These are phyloP conservation scores for Aegithalos caudatus DNA, from an alignment of 2,113 vertebrate genomes.

Conservation along the genomic window DNA sequence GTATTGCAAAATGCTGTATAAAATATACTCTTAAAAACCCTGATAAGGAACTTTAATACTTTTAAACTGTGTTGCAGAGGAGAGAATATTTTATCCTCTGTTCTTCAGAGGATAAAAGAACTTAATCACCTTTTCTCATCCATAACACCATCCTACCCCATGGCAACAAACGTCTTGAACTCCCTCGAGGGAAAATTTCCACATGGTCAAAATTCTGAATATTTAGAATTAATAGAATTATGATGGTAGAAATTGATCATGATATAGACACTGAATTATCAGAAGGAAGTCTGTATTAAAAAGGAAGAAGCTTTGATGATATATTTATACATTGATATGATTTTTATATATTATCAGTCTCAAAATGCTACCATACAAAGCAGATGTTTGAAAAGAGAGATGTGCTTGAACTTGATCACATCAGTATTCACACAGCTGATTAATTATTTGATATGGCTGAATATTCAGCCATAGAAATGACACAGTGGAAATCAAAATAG, in stretches of 20 bases:
- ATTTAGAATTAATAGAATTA: not conserved
- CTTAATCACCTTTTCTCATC: conserved; percentile 16
- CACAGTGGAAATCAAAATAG: not conserved
- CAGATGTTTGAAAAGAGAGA: not conserved
- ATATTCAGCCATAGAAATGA: not conserved
- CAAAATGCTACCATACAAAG: not conserved
- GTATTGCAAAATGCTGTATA: not conserved
- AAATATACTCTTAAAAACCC: not conserved
- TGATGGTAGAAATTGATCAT: not conserved
- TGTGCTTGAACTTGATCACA: not conserved
- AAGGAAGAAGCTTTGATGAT: not conserved
- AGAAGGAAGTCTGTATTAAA: not conserved
- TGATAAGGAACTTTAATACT: not conserved
- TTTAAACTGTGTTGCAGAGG: not conserved
- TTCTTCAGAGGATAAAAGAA: not conserved
- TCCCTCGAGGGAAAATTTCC: not conserved
- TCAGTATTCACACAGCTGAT: not conserved
- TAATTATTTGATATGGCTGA: not conserved
- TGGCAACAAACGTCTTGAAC: not conserved
- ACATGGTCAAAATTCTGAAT: not conserved
- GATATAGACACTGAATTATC: not conserved
- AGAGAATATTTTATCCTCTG: not conserved
- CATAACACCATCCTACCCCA: not conserved
- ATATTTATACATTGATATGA: not conserved
- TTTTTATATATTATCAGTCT: not conserved